These are phyloP conservation scores for Ostrea denselamellosa DNA, from an alignment of 1,140 invertebrate species.

Conservation along the genomic window DNA sequence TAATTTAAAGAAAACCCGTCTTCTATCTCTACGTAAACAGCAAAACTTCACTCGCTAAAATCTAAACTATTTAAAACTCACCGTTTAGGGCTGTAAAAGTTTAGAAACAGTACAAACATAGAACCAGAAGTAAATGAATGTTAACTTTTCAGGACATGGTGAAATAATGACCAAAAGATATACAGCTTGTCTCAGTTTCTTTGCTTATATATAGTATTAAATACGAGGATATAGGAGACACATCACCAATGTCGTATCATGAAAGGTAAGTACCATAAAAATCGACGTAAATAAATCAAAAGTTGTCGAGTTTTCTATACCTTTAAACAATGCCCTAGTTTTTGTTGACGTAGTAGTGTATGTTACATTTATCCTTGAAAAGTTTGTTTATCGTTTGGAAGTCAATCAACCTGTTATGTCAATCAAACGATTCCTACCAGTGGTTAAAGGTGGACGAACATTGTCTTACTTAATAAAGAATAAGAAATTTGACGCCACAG, in stretches of 20 bases:
- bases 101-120: too few relatives aligned
- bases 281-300: too few relatives aligned
- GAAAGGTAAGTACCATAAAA: background rate
- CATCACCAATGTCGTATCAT: too few relatives aligned
- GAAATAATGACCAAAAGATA: too few relatives aligned
- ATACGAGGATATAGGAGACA: too few relatives aligned
- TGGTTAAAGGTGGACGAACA: background rate
- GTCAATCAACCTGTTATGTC: background rate
- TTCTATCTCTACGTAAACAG: background rate
- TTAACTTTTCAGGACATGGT: too few relatives aligned
- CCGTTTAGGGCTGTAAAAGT: background rate
- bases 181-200: too few relatives aligned
- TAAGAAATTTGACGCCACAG: background rate
- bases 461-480: background rate
- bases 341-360: background rate
- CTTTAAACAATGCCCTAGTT: too few relatives aligned
- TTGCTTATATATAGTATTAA: too few relatives aligned
- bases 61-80: background rate
- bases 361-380: constrained; percentile 10
- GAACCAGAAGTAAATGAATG: too few relatives aligned
- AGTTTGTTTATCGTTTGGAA: background rate
- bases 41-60: background rate
- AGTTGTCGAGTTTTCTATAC: too few relatives aligned
- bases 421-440: background rate
- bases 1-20: background rate